Conservation (phyloP, 2,888 invertebrate genomes). For the Pedicia rivosa region DNA sequence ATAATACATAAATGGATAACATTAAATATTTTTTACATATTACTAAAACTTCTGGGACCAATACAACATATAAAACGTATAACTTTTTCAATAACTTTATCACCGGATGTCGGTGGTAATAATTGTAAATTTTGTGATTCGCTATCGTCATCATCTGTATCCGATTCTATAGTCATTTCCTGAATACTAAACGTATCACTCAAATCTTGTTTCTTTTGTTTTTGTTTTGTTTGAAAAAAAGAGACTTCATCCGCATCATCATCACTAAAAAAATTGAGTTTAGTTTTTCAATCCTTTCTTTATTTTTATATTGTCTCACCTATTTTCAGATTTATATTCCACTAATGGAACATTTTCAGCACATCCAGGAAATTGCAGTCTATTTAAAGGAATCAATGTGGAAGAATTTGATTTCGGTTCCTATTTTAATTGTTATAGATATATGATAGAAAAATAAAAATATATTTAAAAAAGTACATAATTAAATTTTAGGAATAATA, state of each 20-base stretch:
- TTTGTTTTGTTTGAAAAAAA: conserved; percentile 24
- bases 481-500: conserved; percentile 5
- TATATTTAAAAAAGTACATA: conserved; percentile 4
- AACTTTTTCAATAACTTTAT: conserved; percentile 17
- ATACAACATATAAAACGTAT: conserved; percentile 7
- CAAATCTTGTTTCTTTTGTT: conserved; percentile 19
- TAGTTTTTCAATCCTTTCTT: background rate
- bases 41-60: background rate
- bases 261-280: conserved; percentile 15
- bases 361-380: conserved; percentile 28
- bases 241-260: conserved; percentile 25
- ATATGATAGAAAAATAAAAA: conserved; percentile 2
- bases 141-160: conserved; percentile 27
- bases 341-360: conserved; percentile 27
- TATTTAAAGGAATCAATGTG: conserved; percentile 27
- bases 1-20: too few species aligned
- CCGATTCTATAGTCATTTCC: conserved; percentile 31
- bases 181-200: conserved; percentile 31
- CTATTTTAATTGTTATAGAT: too few species aligned
- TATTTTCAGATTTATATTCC: conserved; percentile 29
- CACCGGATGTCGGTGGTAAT: conserved; percentile 22
- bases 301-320: conserved; percentile 7
- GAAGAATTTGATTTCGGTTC: conserved; percentile 25
- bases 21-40: background rate
- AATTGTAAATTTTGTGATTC: conserved; percentile 29